Base-by-base conservation (phyloP, 2,888 invertebrate species). In the Microplitis deprimator region DNA sequence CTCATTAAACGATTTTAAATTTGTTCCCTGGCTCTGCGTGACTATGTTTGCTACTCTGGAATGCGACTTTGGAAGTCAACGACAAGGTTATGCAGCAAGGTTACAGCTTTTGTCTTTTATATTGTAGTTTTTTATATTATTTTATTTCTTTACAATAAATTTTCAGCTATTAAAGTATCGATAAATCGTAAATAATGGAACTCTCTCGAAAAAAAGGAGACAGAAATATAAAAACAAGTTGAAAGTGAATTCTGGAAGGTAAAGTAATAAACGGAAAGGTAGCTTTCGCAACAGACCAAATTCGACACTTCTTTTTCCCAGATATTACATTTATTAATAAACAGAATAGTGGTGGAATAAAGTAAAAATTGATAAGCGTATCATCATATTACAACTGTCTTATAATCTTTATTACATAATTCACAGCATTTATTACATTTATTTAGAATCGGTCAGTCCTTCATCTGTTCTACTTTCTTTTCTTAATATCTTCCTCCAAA, bases 1-100 rank as follows among this genome's bases (percentile, higher is more conserved):
- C 39, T 50, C 64, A 39, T 41, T 41, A 72, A 64, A 29, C 39
- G 39, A 29, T 29, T 65, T 50, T 73, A 20, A 73, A 41, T 29
- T 13, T 67, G 73, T 68, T 76, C 77, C 41, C 40, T 76, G 64
- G 20, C 13, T n/a, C 17, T 60, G 10, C 82, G 75, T 81, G 80
- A 75, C 73, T 60, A 67, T 39, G 10, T 61, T 74, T 70, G 64
- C 29, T 29, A 6, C 61, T 60, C 68, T 75, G 60, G 61, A 61
- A 68, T 29, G 71, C 70, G 61, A 70, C 39, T 73, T 62, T 29
- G 64, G 60, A 68, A 13, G 38, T 68, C 69, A 65, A 64, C 70
- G 29, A 68, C 88, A 89, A 89, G 87, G 89, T 88, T 88, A 88
- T 83, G 84, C 79, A 82, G 84, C 87, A 88, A 88, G 88, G 89